phyloP scores from a whole-genome alignment of 2,113 vertebrate genomes.

The Hystrix brachyura region DNA sequence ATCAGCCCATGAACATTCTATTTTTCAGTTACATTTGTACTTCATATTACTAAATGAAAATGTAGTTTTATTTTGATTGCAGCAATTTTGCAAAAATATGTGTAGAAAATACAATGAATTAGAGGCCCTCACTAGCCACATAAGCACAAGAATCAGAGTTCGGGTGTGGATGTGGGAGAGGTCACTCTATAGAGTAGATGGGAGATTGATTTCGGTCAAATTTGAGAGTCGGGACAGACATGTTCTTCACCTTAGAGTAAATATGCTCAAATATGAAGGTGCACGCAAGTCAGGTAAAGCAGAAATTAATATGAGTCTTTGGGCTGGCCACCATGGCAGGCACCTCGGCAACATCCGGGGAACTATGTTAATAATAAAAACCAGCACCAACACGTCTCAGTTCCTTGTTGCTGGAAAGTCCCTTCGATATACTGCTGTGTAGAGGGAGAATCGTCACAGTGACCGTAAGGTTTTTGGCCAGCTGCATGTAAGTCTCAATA shows the following conservation, averaged over 20 bases:
- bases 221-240: rapidly evolving
- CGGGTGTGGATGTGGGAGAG: rapidly evolving
- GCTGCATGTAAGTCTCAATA: neutral
- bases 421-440: rapidly evolving
- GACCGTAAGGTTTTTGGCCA: neutral
- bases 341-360: neutral
- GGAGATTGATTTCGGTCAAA: neutral
- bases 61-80: neutral
- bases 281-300: neutral
- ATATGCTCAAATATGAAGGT: neutral
- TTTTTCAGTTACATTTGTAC: neutral
- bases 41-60: conserved; percentile 1
- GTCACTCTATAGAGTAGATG: rapidly evolving
- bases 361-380: neutral
- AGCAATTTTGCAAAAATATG: neutral
- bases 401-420: rapidly evolving
- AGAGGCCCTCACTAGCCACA: rapidly evolving
- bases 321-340: rapidly evolving
- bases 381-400: rapidly evolving
- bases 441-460: neutral
- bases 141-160: neutral
- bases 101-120: neutral
- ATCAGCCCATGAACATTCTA: rapidly evolving
- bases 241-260: neutral
- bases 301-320: neutral